Evolutionary conservation across 1,140 invertebrate species (phyloP).

Genomic region (Diachasmimorpha longicaudata): DNA sequence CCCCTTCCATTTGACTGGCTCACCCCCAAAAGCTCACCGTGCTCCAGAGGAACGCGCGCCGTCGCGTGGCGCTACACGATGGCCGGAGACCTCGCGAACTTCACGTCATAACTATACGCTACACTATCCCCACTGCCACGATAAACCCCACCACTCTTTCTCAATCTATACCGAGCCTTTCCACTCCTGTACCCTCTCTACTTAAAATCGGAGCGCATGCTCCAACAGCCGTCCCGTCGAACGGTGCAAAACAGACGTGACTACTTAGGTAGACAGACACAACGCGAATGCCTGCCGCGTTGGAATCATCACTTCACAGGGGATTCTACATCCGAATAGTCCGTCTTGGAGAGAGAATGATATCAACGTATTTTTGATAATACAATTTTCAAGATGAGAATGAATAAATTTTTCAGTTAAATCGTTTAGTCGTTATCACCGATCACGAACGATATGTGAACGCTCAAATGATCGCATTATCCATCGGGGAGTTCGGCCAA

Average conservation of each 20-base stretch:
- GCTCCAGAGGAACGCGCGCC: slow-evolving; percentile 32
- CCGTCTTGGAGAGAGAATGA: background rate
- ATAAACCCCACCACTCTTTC: background rate
- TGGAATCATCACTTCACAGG: background rate
- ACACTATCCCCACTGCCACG: slow-evolving; percentile 18
- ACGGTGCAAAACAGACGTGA: slow-evolving; percentile 9
- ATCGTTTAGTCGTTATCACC: background rate
- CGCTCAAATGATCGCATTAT: background rate
- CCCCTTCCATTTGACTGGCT: slow-evolving; percentile 9
- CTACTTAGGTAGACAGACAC: too few relatives aligned
- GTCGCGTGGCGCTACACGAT: slow-evolving; percentile 46
- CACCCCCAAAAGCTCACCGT: slow-evolving; percentile 11
- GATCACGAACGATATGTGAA: background rate
- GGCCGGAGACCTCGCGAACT: slow-evolving; percentile 51
- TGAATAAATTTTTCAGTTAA: background rate
- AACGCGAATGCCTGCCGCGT: background rate
- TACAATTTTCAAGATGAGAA: background rate
- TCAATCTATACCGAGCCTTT: background rate
- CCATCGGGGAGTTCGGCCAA: slow-evolving; percentile 30
- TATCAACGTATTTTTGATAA: background rate
- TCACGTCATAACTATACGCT: slow-evolving; percentile 16
- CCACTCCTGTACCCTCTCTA: slow-evolving; percentile 3
- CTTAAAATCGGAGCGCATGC: slow-evolving; percentile 36
- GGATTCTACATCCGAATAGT: background rate
- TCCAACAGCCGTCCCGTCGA: slow-evolving; percentile 31